Evolutionary conservation across 2,113 vertebrate genomes (phyloP).

Genomic region (Crotalus viridis): DNA sequence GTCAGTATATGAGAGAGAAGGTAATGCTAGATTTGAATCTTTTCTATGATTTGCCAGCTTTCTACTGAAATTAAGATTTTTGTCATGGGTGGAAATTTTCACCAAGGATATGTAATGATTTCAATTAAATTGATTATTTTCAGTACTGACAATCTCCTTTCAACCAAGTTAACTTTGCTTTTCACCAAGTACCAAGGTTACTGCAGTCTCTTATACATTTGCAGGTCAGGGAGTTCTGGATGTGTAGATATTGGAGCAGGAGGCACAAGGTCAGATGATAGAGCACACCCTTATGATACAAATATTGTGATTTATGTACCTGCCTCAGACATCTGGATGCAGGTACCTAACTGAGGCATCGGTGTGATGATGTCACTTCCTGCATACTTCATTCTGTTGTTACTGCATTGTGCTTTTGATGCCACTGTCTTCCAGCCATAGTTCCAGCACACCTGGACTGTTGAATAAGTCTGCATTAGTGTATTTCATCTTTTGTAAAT

Average conservation of each 20-base stretch:
- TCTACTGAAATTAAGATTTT: background rate
- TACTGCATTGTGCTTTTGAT: background rate
- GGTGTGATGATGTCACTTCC: background rate
- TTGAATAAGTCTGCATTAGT: background rate
- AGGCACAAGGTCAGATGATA: background rate
- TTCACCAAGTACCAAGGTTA: background rate
- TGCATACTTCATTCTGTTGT: background rate
- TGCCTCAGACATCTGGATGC: background rate
- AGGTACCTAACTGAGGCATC: background rate
- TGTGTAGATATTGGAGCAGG: background rate
- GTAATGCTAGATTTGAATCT: background rate
- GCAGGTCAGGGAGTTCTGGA: background rate
- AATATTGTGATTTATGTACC: background rate
- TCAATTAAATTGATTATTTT: background rate
- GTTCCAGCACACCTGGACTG: background rate
- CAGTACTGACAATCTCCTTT: background rate
- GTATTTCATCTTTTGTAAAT: slow-evolving; percentile 36
- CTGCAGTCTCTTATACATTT: background rate
- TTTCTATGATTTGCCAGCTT: background rate
- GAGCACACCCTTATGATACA: background rate
- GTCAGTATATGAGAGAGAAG: background rate
- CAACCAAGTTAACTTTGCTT: background rate
- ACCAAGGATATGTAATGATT: background rate
- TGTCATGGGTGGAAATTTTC: background rate
- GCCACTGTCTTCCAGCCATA: background rate